A percentile compares a stretch with the other conserved stretches of the same genome.
These are phyloP conservation scores for Salvelinus sp. DNA, from an alignment of 2,113 vertebrate species.

Conservation along the genomic window DNA sequence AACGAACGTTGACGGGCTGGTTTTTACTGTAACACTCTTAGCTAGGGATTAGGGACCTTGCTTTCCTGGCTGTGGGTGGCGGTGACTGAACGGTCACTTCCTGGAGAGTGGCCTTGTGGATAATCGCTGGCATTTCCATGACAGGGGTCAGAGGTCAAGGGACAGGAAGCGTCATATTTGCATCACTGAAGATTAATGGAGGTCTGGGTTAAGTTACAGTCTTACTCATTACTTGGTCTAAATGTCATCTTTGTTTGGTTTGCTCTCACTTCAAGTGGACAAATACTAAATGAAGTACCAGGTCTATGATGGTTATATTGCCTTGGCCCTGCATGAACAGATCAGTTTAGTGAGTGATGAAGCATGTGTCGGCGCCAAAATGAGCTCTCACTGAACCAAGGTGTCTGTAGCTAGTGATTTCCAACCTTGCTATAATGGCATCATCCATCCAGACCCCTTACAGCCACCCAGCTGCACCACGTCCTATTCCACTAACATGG, in stretches of 20 bases:
- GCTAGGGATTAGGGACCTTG: neutral
- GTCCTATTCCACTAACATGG: neutral
- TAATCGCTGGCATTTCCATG: neutral
- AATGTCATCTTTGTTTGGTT: neutral
- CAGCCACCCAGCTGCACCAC: neutral
- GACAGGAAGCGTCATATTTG: neutral
- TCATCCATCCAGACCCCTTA: neutral
- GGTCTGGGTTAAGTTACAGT: neutral
- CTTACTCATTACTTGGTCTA: neutral
- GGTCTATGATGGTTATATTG: too few species aligned
- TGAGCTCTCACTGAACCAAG: neutral
- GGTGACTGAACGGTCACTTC: neutral
- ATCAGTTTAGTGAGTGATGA: neutral
- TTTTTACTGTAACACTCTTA: neutral
- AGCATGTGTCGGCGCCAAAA: neutral
- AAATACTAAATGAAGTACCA: neutral
- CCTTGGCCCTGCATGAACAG: too few species aligned
- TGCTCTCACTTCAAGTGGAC: neutral
- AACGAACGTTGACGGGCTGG: neutral
- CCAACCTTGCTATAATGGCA: neutral
- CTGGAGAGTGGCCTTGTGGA: too few species aligned
- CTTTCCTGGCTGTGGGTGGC: neutral
- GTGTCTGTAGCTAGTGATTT: neutral
- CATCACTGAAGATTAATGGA: constrained; percentile 1
- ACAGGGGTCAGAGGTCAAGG: neutral